These are phyloP conservation scores for Phortica variegata DNA, from an alignment of 1,140 invertebrate genomes.

Conservation along the genomic window DNA sequence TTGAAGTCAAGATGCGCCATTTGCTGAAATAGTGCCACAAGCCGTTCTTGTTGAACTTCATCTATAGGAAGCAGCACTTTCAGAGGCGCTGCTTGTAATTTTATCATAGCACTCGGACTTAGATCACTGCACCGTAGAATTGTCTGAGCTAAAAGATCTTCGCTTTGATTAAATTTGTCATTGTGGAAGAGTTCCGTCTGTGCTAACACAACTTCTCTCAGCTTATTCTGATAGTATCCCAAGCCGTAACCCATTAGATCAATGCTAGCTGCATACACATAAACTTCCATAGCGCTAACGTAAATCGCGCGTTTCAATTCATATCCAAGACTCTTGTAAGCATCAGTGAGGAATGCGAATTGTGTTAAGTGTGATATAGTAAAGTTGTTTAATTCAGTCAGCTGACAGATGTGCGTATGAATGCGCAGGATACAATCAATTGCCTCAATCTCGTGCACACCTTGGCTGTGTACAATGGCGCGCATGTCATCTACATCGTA, in stretches of 20 bases:
- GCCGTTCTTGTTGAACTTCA: background rate
- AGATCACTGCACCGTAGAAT: conserved; percentile 17
- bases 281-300: conserved; percentile 52
- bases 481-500: conserved; percentile 60
- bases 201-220: conserved; percentile 40
- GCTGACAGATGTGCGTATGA: conserved; percentile 53
- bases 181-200: conserved; percentile 10
- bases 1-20: conserved; percentile 18
- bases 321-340: conserved; percentile 47
- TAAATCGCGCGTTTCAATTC: conserved; percentile 39
- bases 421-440: conserved; percentile 61
- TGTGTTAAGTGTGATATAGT: conserved; percentile 49
- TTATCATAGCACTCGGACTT: conserved; percentile 30
- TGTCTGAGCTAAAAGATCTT: background rate
- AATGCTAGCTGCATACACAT: conserved; percentile 46
- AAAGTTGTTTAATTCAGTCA: conserved; percentile 54
- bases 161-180: background rate
- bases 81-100: conserved; percentile 35
- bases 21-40: conserved; percentile 14
- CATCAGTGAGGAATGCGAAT: conserved; percentile 38
- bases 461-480: conserved; percentile 61
- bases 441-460: conserved; percentile 55
- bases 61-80: conserved; percentile 25
- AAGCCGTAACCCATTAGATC: conserved; percentile 53
- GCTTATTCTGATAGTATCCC: conserved; percentile 47